These are phyloP conservation scores for Lanistes nyassanus DNA, from an alignment of 1,140 invertebrate species.

Conservation along the genomic window DNA sequence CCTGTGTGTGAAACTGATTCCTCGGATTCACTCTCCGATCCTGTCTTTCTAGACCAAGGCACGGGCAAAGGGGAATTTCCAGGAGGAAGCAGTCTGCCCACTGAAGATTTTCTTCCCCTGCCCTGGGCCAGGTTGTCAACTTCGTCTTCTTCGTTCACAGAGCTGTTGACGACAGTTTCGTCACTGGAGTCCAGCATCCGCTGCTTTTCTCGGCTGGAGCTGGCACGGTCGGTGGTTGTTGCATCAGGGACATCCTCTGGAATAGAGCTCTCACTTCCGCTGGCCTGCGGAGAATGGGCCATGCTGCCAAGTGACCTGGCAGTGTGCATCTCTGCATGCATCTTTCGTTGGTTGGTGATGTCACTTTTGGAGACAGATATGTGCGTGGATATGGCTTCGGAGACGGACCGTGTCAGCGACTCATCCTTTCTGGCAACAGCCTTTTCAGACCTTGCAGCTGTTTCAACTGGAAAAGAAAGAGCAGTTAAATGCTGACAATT, in stretches of 20 bases:
- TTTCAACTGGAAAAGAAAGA: too few relatives aligned
- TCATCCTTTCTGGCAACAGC: not conserved
- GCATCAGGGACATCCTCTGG: constrained; percentile 51
- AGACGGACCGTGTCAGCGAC: not conserved
- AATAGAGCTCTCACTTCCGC: constrained; percentile 58
- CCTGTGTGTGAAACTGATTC: constrained; percentile 70
- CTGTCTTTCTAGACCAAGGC: constrained; percentile 41
- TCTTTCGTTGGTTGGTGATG: constrained; percentile 43
- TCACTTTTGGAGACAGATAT: constrained; percentile 33
- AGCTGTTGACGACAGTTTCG: constrained; percentile 48
- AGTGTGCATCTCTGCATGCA: constrained; percentile 13
- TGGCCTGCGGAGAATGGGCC: constrained; percentile 33
- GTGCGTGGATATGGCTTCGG: constrained; percentile 32
- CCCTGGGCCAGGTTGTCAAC: constrained; percentile 11
- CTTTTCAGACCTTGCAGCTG: not conserved
- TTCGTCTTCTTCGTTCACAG: constrained; percentile 39
- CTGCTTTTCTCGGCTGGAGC: constrained; percentile 9
- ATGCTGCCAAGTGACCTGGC: constrained; percentile 26
- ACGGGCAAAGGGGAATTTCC: constrained; percentile 36
- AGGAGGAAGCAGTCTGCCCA: constrained; percentile 28
- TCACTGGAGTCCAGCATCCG: constrained; percentile 48
- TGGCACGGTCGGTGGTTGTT: constrained; percentile 21
- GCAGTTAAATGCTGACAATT: too few relatives aligned
- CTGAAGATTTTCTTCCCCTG: constrained; percentile 45
- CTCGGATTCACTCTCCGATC: constrained; percentile 71